Conservation (phyloP, 1,140 invertebrate genomes). For the Amphibalanus amphitrite region DNA sequence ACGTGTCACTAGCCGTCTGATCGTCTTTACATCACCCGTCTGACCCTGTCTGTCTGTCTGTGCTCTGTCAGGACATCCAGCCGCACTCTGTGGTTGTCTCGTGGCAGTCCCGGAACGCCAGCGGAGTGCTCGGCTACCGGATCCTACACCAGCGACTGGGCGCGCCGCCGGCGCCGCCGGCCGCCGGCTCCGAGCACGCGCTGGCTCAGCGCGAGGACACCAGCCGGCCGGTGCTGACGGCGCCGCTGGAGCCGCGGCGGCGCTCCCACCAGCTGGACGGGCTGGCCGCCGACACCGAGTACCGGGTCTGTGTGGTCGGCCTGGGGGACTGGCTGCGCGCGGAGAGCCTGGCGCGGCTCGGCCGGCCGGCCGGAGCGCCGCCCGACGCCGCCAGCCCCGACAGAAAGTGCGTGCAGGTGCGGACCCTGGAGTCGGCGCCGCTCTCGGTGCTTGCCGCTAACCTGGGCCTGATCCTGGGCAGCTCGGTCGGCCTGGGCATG, state of each 20-base stretch:
- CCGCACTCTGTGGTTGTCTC: conserved; percentile 69
- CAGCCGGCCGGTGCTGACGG: conserved; percentile 7
- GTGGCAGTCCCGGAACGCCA: conserved; percentile 75
- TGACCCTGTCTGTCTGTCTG: not conserved
- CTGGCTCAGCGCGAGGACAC: not conserved
- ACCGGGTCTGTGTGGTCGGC: conserved; percentile 67
- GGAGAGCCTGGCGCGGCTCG: conserved; percentile 16
- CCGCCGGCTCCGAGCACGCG: conserved; percentile 7
- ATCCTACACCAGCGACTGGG: conserved; percentile 64
- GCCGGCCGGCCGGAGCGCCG: too few relatives aligned
- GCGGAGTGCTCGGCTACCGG: conserved; percentile 63
- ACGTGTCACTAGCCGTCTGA: too few relatives aligned
- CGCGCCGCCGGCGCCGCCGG: conserved; percentile 31
- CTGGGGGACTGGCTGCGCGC: conserved; percentile 43
- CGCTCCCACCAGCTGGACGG: conserved; percentile 50
- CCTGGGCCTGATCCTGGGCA: not conserved
- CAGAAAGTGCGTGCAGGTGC: not conserved
- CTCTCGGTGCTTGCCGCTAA: not conserved
- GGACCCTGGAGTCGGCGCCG: not conserved
- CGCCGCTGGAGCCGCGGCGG: conserved; percentile 21
- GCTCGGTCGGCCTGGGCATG: not conserved
- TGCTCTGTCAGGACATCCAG: conserved; percentile 50
- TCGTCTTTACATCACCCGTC: too few relatives aligned
- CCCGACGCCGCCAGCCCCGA: not conserved
- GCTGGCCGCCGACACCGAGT: conserved; percentile 53